Conservation (phyloP, 2,888 invertebrate genomes). For the Ormyrus labotus region DNA sequence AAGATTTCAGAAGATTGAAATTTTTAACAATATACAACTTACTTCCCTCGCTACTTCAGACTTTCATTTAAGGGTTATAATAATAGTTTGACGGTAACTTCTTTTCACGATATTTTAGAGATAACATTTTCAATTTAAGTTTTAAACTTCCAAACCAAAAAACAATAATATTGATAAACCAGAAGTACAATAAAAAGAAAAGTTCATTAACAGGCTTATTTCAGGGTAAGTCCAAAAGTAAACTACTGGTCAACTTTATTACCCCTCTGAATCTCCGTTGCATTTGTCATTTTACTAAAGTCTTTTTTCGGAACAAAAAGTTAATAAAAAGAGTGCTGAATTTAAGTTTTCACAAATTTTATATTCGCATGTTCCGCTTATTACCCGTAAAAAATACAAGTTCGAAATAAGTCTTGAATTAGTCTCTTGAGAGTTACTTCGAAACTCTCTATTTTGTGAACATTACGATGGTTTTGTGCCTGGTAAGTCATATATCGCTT, state of each 20-base stretch:
- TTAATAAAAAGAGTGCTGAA: no score
- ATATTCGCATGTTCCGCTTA: neutral
- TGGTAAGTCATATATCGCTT: neutral
- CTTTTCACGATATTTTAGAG: neutral
- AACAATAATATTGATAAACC: neutral
- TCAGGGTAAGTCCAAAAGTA: neutral
- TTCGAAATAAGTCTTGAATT: neutral
- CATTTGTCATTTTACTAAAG: no score
- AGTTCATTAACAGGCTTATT: constrained; percentile 12
- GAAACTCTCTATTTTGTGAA: constrained; percentile 11
- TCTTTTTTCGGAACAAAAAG: no score
- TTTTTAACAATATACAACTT: no score
- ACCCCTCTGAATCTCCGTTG: neutral
- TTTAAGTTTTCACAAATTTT: no score
- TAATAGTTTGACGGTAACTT: no score
- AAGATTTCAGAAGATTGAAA: no score
- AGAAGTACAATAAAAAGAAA: neutral
- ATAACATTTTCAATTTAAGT: neutral
- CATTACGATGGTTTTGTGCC: constrained; percentile 16
- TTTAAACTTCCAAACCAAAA: constrained; percentile 4
- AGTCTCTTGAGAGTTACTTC: neutral
- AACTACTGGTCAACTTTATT: neutral
- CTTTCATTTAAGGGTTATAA: no score
- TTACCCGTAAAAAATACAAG: neutral
- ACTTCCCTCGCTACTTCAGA: no score